Conservation (phyloP, 2,797 vertebrate genomes). For the Microchirus variegatus region DNA sequence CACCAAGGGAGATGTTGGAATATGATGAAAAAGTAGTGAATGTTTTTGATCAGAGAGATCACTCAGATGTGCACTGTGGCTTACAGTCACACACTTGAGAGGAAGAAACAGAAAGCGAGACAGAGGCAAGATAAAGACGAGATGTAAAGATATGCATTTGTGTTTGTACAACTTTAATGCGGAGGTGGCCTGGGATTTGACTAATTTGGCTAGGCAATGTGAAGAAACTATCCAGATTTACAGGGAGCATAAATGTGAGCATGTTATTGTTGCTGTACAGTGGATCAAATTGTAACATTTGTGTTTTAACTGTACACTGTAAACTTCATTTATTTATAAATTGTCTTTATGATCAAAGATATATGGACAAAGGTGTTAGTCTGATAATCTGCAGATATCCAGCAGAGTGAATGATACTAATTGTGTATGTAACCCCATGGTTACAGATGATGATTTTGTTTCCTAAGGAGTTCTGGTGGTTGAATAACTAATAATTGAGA, state of each 20-base stretch:
- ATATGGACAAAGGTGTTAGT: no score
- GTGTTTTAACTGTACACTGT: no score
- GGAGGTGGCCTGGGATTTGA: slow-evolving; percentile 34
- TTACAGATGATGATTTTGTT: no score
- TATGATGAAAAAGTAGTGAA: slow-evolving; percentile 52
- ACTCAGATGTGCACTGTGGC: slow-evolving; percentile 22
- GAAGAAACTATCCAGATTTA: slow-evolving; percentile 45
- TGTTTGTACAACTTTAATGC: slow-evolving; percentile 26
- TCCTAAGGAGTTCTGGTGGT: no score
- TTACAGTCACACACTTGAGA: slow-evolving; percentile 14
- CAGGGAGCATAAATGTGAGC: slow-evolving; percentile 4
- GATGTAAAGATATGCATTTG: slow-evolving; percentile 6
- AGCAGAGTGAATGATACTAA: no score
- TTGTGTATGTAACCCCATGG: no score
- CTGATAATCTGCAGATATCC: no score
- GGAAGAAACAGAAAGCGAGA: slow-evolving; percentile 13
- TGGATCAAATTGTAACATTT: no score
- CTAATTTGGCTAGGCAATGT: slow-evolving; percentile 12
- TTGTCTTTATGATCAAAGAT: no score
- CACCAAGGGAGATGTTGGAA: slow-evolving; percentile 54
- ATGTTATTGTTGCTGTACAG: no score
- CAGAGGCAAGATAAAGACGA: slow-evolving; percentile 20
- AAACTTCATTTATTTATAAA: no score
- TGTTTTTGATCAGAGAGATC: slow-evolving; percentile 50
- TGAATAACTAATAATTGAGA: no score